Percentiles rank a stretch among this genome's conserved stretches.
These are phyloP conservation scores for Temnothorax unifasciatus DNA, from an alignment of 2,888 invertebrate genomes.

Conservation along the genomic window DNA sequence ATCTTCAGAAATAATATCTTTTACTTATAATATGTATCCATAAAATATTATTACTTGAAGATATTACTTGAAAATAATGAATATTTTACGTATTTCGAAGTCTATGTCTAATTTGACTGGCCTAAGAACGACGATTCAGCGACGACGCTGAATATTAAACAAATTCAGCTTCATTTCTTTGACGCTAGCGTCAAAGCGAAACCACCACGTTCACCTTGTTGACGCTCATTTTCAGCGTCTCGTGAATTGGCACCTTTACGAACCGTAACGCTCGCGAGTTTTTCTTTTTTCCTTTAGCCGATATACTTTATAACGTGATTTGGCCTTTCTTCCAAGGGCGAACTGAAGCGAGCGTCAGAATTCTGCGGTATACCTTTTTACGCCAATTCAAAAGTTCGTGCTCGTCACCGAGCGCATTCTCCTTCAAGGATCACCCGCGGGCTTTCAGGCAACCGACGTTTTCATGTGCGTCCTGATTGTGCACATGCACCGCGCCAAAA, in stretches of 20 bases:
- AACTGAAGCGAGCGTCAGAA: neutral
- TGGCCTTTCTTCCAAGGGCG: slow-evolving; percentile 28
- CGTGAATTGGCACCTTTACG: neutral
- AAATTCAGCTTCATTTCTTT: too few species aligned
- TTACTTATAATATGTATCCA: too few species aligned
- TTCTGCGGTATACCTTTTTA: neutral
- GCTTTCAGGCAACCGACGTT: slow-evolving; percentile 34
- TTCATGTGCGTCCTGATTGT: slow-evolving; percentile 14
- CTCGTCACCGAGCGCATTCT: slow-evolving; percentile 7
- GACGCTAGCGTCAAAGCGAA: too few species aligned
- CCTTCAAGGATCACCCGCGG: slow-evolving; percentile 15
- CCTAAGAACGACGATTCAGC: too few species aligned
- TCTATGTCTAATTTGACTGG: too few species aligned
- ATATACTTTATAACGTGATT: neutral
- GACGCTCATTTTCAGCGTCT: too few species aligned
- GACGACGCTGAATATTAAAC: too few species aligned
- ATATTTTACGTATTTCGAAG: too few species aligned
- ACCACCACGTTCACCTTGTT: too few species aligned
- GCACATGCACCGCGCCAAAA: slow-evolving; percentile 62
- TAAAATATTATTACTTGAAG: too few species aligned
- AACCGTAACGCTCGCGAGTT: slow-evolving; percentile 15
- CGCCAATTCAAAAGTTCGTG: neutral
- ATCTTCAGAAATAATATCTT: too few species aligned
- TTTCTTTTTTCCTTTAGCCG: neutral
- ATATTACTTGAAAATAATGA: too few species aligned